Evolutionary conservation across 2,113 vertebrate genomes (phyloP).

Genomic region (Todiramphus saurophagus): DNA sequence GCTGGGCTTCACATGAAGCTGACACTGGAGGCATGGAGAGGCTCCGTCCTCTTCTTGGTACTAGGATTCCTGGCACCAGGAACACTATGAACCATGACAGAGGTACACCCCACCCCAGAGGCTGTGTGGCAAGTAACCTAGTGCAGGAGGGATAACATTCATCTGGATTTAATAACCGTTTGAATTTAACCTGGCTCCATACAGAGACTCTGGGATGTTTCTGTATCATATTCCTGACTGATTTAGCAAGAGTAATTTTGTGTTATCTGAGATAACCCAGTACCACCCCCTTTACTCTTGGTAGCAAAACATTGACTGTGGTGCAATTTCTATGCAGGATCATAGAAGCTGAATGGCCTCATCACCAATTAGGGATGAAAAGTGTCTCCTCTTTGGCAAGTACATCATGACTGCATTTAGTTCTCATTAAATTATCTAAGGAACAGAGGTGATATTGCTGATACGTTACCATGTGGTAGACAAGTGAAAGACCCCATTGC

Average conservation of each 20-base stretch:
- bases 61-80: background rate
- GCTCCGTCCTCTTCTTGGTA: background rate
- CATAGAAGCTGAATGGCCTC: background rate
- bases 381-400: background rate
- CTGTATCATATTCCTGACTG: background rate
- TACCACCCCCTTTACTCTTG: background rate
- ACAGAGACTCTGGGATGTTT: background rate
- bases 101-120: background rate
- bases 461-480: background rate
- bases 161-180: background rate
- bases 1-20: accelerated
- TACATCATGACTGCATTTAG: background rate
- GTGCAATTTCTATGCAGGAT: background rate
- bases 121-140: background rate
- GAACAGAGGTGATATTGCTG: background rate
- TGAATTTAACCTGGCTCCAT: background rate
- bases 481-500: background rate
- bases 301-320: background rate
- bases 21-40: background rate
- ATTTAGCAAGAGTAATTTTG: background rate
- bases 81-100: accelerated
- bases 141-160: background rate
- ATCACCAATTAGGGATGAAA: background rate
- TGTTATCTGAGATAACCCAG: background rate
- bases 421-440: background rate